A percentile compares a stretch with the other conserved stretches of the same genome.
Evolutionary conservation across 2,113 vertebrate genomes (phyloP).

Genomic region (Oophaga pumilio): DNA sequence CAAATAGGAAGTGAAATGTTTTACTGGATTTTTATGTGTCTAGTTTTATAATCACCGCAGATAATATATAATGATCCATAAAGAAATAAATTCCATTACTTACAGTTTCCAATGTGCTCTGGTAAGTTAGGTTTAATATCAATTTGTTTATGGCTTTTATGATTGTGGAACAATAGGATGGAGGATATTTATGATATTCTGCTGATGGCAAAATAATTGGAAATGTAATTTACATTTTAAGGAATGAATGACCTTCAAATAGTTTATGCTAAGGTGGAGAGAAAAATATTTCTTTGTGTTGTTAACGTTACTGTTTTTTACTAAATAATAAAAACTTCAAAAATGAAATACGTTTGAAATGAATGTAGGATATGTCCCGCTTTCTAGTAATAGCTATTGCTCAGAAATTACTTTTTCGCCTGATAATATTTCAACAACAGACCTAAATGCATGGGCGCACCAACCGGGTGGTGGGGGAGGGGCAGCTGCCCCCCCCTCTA

Average conservation of each 20-base stretch:
- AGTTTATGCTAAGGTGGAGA: not conserved
- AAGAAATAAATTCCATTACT: constrained; percentile 64
- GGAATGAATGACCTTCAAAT: constrained; percentile 13
- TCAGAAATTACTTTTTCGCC: too few relatives aligned
- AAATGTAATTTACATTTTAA: constrained; percentile 26
- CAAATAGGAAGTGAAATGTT: constrained; percentile 14
- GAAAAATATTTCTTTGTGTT: not conserved
- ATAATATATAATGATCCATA: constrained; percentile 59
- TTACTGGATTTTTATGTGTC: constrained; percentile 51
- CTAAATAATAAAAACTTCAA: not conserved
- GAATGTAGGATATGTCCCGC: not conserved
- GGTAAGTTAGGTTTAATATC: constrained; percentile 42
- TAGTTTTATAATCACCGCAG: constrained; percentile 59
- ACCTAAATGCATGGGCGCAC: too few relatives aligned
- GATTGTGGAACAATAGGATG: constrained; percentile 55
- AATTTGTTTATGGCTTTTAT: constrained; percentile 63
- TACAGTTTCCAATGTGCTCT: constrained; percentile 52
- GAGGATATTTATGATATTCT: constrained; percentile 39
- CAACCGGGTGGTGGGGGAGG: too few relatives aligned
- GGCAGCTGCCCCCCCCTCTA: too few relatives aligned
- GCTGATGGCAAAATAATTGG: constrained; percentile 28
- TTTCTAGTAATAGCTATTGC: not conserved
- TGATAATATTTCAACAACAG: too few relatives aligned
- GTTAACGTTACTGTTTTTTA: not conserved
- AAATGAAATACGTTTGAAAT: not conserved